phyloP scores from a whole-genome alignment of 2,888 invertebrate genomes.

The Drosophila antonietae region DNA sequence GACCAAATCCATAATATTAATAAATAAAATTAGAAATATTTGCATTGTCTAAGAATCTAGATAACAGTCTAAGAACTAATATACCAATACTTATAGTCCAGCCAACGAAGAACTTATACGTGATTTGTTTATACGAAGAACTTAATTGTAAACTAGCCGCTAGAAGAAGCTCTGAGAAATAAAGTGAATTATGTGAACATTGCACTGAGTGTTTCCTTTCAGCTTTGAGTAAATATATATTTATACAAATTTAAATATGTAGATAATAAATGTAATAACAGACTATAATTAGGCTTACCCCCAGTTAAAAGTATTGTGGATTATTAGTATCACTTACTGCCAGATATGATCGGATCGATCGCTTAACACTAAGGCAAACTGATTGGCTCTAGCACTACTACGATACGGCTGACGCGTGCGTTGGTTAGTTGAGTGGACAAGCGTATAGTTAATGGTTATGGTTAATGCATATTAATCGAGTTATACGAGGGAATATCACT shows the following conservation, averaged over 20 bases:
- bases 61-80: conserved; percentile 1
- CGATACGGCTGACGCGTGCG: conserved; percentile 23
- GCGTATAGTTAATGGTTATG: conserved; percentile 60
- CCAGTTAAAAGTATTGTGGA: conserved; percentile 49
- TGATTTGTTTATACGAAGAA: conserved; percentile 15
- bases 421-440: conserved; percentile 42
- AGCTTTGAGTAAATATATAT: conserved; percentile 26
- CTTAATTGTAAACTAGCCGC: conserved; percentile 11
- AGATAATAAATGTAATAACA: conserved; percentile 62
- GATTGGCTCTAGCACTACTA: conserved; percentile 47
- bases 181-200: conserved; percentile 23
- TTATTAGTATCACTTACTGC: conserved; percentile 50
- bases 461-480: conserved; percentile 52
- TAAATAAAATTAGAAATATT: conserved; percentile 4
- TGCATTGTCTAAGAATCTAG: conserved; percentile 13
- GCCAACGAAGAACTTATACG: conserved; percentile 9
- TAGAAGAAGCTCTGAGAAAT: conserved; percentile 27
- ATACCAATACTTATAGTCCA: conserved; percentile 10
- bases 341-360: conserved; percentile 31
- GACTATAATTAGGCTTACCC: conserved; percentile 63
- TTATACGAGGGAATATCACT: conserved; percentile 61
- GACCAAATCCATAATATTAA: conserved; percentile 2
- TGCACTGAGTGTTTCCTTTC: conserved; percentile 13
- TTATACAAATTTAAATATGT: conserved; percentile 19
- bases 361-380: conserved; percentile 70